Evolutionary conservation across 1,140 invertebrate species (phyloP).

Genomic region (Formica selysi): DNA sequence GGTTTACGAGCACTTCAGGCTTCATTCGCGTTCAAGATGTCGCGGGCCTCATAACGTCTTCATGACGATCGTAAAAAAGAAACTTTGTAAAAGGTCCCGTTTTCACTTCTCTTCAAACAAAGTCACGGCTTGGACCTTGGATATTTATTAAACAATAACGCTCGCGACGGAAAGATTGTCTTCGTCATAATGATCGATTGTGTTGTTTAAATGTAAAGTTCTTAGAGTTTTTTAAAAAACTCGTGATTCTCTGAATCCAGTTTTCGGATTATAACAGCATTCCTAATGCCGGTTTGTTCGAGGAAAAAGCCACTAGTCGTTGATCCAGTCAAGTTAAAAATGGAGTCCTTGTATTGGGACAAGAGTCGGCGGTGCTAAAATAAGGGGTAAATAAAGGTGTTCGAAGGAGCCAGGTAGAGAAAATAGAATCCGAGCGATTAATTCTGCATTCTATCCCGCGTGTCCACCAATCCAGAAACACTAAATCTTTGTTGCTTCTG

Average conservation of each 20-base stretch:
- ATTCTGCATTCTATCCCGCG: constrained; percentile 31
- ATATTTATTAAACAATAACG: background rate
- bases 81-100: background rate
- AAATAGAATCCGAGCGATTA: constrained; percentile 17
- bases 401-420: constrained; percentile 25
- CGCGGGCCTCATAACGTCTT: constrained; percentile 10
- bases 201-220: background rate
- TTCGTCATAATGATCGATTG: background rate
- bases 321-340: constrained; percentile 27
- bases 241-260: background rate
- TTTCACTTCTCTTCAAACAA: constrained; percentile 45
- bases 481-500: background rate
- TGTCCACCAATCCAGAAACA: background rate
- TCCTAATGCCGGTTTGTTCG: background rate
- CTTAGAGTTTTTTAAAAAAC: background rate
- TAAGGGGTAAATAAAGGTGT: constrained; percentile 28
- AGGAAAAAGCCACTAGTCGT: background rate
- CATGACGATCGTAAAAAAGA: constrained; percentile 48
- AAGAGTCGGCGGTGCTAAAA: background rate
- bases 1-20: constrained; percentile 47
- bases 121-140: constrained; percentile 46
- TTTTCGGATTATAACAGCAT: background rate
- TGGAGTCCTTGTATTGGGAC: background rate
- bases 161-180: background rate
- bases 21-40: background rate